Conservation (phyloP, 2,888 invertebrate species). For the Syrista parreyssii region DNA sequence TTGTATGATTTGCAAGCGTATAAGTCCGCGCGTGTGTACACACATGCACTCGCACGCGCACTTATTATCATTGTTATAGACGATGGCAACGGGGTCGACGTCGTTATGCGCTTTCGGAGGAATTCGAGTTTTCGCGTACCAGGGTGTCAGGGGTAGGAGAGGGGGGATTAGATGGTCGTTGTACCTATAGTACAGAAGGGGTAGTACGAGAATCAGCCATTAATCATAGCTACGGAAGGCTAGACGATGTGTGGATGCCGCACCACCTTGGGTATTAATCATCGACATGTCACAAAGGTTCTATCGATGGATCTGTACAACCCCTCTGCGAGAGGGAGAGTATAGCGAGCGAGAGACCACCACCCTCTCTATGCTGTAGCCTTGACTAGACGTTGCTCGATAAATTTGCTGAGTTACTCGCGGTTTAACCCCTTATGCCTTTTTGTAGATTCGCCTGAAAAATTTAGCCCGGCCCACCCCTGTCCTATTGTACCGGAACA, state of each 20-base stretch:
- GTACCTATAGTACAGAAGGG: not conserved
- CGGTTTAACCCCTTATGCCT: not conserved
- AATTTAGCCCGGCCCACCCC: not conserved
- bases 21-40: too few species aligned
- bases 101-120: not conserved
- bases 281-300: slow-evolving; percentile 10
- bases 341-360: not conserved
- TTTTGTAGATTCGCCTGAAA: not conserved
- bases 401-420: not conserved
- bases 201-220: slow-evolving; percentile 6
- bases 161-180: not conserved
- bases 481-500: not conserved
- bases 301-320: slow-evolving; percentile 10
- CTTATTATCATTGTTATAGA: too few species aligned
- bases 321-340: not conserved
- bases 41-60: too few species aligned
- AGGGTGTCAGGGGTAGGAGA: too few species aligned
- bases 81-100: not conserved
- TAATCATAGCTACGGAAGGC: slow-evolving; percentile 20
- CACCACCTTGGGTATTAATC: slow-evolving; percentile 22
- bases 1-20: not conserved
- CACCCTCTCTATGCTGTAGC: not conserved
- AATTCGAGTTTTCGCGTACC: not conserved
- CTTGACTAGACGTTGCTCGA: not conserved
- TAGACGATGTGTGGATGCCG: slow-evolving; percentile 11